phyloP scores from a whole-genome alignment of 2,113 vertebrate genomes.

The Caranx ignobilis region DNA sequence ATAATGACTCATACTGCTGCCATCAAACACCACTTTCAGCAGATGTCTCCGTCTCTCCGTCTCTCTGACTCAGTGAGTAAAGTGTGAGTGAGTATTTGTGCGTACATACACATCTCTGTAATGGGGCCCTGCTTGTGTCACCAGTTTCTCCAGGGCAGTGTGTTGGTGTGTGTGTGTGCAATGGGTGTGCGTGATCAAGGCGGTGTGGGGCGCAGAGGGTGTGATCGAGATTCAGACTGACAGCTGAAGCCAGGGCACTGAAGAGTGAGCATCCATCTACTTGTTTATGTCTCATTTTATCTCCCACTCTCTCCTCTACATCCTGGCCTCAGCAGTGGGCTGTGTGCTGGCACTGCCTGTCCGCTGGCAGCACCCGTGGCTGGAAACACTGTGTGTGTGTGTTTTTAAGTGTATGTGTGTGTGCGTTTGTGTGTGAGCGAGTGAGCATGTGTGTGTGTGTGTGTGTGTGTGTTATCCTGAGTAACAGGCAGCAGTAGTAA shows the following conservation, averaged over 20 bases:
- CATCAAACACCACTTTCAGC: slow-evolving; percentile 73
- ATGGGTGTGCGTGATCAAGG: slow-evolving; percentile 34
- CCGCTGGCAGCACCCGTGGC: slow-evolving; percentile 72
- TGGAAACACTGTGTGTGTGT: slow-evolving; percentile 42
- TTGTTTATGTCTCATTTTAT: slow-evolving; percentile 77
- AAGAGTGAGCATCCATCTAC: slow-evolving; percentile 79
- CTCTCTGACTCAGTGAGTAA: slow-evolving; percentile 67
- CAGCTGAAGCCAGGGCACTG: slow-evolving; percentile 67
- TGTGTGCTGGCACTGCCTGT: slow-evolving; percentile 56
- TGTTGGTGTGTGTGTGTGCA: slow-evolving; percentile 19
- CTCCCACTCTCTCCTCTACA: slow-evolving; percentile 46
- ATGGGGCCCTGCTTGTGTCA: slow-evolving; percentile 66
- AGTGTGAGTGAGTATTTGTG: slow-evolving; percentile 61
- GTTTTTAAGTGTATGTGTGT: slow-evolving; percentile 24
- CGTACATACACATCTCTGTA: slow-evolving; percentile 51
- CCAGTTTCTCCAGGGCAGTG: slow-evolving; percentile 66
- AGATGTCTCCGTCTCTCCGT: slow-evolving; percentile 68
- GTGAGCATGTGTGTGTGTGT: slow-evolving; percentile 8
- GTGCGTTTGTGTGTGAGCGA: slow-evolving; percentile 21
- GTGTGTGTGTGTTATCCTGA: slow-evolving; percentile 58
- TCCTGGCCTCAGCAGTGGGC: slow-evolving; percentile 47
- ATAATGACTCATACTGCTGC: slow-evolving; percentile 74
- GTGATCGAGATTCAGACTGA: slow-evolving; percentile 76
- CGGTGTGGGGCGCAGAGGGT: slow-evolving; percentile 53
- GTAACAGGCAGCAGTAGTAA: slow-evolving; percentile 63